Percentiles rank a stretch among this genome's conserved stretches.
These are phyloP conservation scores for Trypoxylus dichotomus DNA, from an alignment of 1,140 invertebrate genomes.

Conservation along the genomic window DNA sequence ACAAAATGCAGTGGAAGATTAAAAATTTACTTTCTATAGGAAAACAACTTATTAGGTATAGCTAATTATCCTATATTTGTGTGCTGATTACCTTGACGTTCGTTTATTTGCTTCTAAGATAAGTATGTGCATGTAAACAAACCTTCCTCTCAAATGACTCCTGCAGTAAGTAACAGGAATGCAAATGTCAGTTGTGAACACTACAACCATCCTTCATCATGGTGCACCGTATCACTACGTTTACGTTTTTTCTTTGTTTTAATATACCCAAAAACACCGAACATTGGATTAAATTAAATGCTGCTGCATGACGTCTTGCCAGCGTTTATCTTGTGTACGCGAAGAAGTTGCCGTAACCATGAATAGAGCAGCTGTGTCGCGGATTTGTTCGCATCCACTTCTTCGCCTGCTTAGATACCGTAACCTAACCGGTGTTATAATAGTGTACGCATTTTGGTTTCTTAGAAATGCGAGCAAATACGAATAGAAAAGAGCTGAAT, in stretches of 20 bases:
- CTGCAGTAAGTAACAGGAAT: conserved; percentile 46
- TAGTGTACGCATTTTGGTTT: neutral
- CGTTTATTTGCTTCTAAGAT: neutral
- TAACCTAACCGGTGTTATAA: conserved; percentile 32
- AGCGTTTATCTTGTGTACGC: neutral
- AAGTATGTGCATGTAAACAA: conserved; percentile 29
- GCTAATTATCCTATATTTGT: no score
- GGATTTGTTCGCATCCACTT: neutral
- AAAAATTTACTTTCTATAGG: no score
- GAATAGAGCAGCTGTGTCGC: conserved; percentile 8
- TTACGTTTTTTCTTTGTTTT: neutral
- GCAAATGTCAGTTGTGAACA: conserved; percentile 46
- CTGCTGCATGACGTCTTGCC: neutral
- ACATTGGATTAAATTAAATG: neutral
- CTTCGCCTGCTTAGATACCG: conserved; percentile 33
- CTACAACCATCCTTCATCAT: conserved; percentile 46
- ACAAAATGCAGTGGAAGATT: no score
- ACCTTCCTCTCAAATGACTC: conserved; percentile 43
- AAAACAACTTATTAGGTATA: no score
- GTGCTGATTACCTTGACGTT: neutral
- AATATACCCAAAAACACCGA: conserved; percentile 2
- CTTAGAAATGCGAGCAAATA: neutral
- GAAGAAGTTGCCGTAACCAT: conserved; percentile 10
- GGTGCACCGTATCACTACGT: conserved; percentile 29
- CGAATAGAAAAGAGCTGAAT: neutral